phyloP scores from a whole-genome alignment of 2,888 invertebrate species.

The Cenopis cana region DNA sequence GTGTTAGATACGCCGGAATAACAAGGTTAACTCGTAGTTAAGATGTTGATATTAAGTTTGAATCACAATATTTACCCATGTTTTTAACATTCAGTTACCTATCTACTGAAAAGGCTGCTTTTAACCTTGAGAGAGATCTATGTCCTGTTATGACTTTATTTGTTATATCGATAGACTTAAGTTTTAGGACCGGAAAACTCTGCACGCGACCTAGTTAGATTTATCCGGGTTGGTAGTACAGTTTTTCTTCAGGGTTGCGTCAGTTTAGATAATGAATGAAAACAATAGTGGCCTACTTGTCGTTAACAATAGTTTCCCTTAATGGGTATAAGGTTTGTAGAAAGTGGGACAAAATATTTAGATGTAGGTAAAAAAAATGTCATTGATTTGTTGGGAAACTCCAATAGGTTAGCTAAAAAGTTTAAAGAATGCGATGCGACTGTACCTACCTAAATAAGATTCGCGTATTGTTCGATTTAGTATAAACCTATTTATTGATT shows the following conservation, averaged over 20 bases:
- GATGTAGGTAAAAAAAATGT: conserved; percentile 45
- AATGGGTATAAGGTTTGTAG: conserved; percentile 32
- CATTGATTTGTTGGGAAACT: conserved; percentile 32
- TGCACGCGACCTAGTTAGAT: not conserved
- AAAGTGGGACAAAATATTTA: conserved; percentile 50
- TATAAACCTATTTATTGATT: no score
- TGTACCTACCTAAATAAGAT: no score
- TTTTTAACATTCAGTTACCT: conserved; percentile 12
- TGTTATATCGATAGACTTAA: not conserved
- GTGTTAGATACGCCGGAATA: conserved; percentile 5
- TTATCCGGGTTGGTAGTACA: not conserved
- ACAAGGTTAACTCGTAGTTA: conserved; percentile 22
- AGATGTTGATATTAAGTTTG: conserved; percentile 11
- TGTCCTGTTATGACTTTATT: not conserved
- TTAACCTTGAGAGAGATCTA: not conserved
- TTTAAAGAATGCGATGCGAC: no score
- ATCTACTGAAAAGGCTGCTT: not conserved
- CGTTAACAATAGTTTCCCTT: conserved; percentile 3
- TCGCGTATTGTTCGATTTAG: no score
- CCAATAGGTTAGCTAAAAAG: not conserved
- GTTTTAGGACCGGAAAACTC: not conserved
- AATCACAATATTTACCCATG: conserved; percentile 7
- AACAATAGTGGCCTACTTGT: conserved; percentile 10
- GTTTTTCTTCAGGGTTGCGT: conserved; percentile 10
- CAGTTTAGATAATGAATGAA: not conserved